Evolutionary conservation across 2,113 vertebrate genomes (phyloP).

Genomic region (Hystrix brachyura): DNA sequence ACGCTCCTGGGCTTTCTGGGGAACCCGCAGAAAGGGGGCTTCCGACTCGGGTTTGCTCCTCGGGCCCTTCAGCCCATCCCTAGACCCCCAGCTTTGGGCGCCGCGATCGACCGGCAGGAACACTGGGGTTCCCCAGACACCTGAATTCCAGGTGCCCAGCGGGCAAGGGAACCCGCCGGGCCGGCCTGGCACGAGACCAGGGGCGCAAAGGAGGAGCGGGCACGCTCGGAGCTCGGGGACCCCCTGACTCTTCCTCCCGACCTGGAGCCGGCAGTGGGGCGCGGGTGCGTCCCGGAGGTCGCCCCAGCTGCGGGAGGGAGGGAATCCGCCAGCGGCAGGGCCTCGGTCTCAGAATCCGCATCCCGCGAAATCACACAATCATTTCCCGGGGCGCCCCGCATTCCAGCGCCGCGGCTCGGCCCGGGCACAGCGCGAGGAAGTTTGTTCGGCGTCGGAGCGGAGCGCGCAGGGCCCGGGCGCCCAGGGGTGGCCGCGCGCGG

Average conservation of each 20-base stretch:
- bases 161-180: not conserved
- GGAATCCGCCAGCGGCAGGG: not conserved
- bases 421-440: constrained; percentile 9
- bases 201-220: too few relatives aligned
- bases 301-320: not conserved
- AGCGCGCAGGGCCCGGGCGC: not conserved
- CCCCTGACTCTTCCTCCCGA: not conserved
- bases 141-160: not conserved
- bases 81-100: not conserved
- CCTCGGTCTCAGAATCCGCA: constrained; percentile 68
- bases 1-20: not conserved
- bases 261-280: not conserved
- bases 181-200: not conserved
- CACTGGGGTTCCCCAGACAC: not conserved
- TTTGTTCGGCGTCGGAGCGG: constrained; percentile 16
- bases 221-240: not conserved
- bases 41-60: not conserved
- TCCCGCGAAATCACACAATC: constrained; percentile 71
- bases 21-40: not conserved
- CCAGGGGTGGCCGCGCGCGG: not conserved
- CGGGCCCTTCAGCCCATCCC: too few relatives aligned
- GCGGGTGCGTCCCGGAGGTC: not conserved
- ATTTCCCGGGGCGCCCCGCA: not conserved
- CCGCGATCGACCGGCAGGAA: not conserved
- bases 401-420: not conserved